Evolutionary conservation across 2,113 vertebrate species (phyloP), one percentile per base, ranked within the genome.

Genomic region (Sinocyclocheilus anophthalmus): DNA sequence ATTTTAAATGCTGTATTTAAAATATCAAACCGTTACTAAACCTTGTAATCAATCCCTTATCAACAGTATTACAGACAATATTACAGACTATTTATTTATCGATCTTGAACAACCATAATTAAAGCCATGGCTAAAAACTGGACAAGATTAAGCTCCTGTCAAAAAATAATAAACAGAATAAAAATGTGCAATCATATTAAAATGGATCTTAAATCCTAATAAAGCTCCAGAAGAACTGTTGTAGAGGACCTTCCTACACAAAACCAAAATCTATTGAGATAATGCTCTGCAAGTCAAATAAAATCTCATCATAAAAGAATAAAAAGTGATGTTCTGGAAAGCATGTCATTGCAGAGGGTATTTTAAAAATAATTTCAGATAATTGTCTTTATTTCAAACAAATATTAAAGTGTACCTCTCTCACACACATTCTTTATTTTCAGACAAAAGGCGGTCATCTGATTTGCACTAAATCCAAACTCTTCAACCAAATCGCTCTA

Each of bases 371-470:
- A 10, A 45, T 45, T 45, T 45, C 42, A 45, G 12, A 65, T 67
- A 0, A 33, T 67, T 33, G 18, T 63, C 12, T n/a, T 63, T 5
- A 24, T 63, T 14, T 50, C 9, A 67, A 26, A 33, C 26, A 24
- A 48, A 48, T 48, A 12, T 12, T 12, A 45, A 10, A 48, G 45
- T 48, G 12, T 48, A 12, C 45, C 45, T 48, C 45, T 12, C 10
- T 12, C 45, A 48, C 45, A 48, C 10, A 3, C 45, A 48, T 11
- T 12, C 8, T 18, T 79, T 59, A 20, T 5, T 45, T 9, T 50
- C 30, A 69, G 7, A 83, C 72, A 83, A 48, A 59, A 79, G 65
- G 82, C 13, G 5, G 8, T 30, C 42, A 55, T 87, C 75, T 42
- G 65, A 67, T n/a, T n/a, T 84, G 30, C 16, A 5, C 67, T 63